Evolutionary conservation across 1,140 invertebrate genomes (phyloP).

Genomic region (Camponotus vicinus): DNA sequence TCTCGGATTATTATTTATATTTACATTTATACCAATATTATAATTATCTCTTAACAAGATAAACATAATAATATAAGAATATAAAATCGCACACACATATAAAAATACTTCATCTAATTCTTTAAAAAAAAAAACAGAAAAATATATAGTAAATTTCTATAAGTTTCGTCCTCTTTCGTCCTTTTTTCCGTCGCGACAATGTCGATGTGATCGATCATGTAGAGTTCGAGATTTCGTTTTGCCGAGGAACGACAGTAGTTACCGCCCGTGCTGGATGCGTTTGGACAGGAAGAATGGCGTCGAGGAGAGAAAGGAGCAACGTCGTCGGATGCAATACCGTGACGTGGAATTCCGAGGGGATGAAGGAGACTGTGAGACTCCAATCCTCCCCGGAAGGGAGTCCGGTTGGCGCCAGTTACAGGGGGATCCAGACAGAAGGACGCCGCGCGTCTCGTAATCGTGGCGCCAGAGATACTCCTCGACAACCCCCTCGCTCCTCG

Average conservation of each 20-base stretch:
- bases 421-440: constrained; percentile 72
- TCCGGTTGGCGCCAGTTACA: constrained; percentile 75
- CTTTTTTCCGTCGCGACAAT: constrained; percentile 46
- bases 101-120: background rate
- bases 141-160: background rate
- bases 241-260: constrained; percentile 28
- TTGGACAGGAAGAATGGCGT: constrained; percentile 51
- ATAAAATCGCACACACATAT: background rate
- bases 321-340: background rate
- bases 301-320: constrained; percentile 26
- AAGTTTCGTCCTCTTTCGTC: background rate
- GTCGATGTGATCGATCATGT: constrained; percentile 50
- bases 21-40: no score
- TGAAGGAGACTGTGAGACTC: background rate
- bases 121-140: background rate
- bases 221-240: constrained; percentile 71
- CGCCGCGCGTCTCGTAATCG: constrained; percentile 71
- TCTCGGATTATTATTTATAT: no score
- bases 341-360: background rate
- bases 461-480: constrained; percentile 73
- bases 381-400: constrained; percentile 30
- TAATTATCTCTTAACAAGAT: background rate
- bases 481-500: background rate
- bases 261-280: constrained; percentile 46
- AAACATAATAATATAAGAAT: background rate